These are phyloP conservation scores for Cryptoblepharus egeriae DNA, from an alignment of 2,797 vertebrate species.

Conservation along the genomic window DNA sequence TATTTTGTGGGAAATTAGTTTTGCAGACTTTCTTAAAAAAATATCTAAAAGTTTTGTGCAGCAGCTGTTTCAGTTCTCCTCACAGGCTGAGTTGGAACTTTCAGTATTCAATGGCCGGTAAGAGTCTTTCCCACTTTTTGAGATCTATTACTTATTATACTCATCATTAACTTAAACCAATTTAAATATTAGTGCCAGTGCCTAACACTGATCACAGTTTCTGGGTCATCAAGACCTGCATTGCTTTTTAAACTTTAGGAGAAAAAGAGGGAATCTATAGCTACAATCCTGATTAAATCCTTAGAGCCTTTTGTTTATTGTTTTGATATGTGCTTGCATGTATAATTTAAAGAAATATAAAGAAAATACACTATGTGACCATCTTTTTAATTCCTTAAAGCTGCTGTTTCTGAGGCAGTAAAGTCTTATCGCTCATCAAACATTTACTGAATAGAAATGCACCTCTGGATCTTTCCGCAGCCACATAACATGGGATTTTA, in stretches of 20 bases:
- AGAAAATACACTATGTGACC: constrained; percentile 46
- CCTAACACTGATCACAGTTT: neutral
- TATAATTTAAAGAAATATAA: constrained; percentile 69
- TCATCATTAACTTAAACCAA: neutral
- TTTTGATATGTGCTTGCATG: constrained; percentile 79
- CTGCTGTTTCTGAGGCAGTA: neutral
- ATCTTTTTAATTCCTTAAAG: neutral
- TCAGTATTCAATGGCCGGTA: constrained; percentile 75
- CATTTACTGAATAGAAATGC: neutral
- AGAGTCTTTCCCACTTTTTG: constrained; percentile 71
- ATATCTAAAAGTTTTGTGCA: constrained; percentile 78
- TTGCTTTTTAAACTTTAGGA: constrained; percentile 54
- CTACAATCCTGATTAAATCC: constrained; percentile 70
- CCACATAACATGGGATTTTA: neutral
- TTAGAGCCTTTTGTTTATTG: constrained; percentile 79
- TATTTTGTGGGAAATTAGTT: constrained; percentile 95
- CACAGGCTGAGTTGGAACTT: constrained; percentile 77
- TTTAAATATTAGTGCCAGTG: neutral
- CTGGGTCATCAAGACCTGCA: neutral
- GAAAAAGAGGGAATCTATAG: constrained; percentile 67
- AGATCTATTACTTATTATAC: constrained; percentile 33
- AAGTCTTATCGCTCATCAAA: neutral
- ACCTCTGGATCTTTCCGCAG: too few relatives aligned
- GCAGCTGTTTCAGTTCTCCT: constrained; percentile 76
- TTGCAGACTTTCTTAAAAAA: constrained; percentile 87